Conservation (phyloP, 2,113 vertebrate genomes). For the Macroglossus sobrinus region DNA sequence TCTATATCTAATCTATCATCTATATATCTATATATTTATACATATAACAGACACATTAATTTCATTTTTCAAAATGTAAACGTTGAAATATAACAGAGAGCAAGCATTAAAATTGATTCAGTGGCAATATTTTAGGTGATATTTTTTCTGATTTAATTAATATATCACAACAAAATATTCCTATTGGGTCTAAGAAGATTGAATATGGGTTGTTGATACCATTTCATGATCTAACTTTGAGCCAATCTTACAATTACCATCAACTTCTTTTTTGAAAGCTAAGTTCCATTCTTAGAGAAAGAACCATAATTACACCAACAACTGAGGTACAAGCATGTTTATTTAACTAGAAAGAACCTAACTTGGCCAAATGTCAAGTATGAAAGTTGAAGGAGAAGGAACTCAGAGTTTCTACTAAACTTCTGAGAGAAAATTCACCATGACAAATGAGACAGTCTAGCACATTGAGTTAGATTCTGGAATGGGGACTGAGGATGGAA, state of each 20-base stretch:
- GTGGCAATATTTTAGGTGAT: neutral
- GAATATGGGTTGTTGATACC: neutral
- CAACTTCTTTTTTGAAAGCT: neutral
- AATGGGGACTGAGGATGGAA: neutral
- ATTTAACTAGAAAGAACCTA: neutral
- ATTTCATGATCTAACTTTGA: neutral
- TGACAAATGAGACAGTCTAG: neutral
- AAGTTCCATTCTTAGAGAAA: neutral
- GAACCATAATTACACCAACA: neutral
- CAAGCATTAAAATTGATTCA: neutral
- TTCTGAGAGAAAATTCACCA: neutral
- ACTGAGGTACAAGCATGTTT: neutral
- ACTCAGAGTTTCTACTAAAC: neutral
- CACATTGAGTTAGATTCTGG: neutral
- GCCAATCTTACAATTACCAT: neutral
- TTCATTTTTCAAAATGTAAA: neutral
- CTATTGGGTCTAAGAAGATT: neutral
- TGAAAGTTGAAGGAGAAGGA: neutral
- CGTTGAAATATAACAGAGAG: neutral
- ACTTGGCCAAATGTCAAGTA: neutral
- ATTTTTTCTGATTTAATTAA: conserved; percentile 17
- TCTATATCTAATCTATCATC: neutral
- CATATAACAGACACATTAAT: neutral
- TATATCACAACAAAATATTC: neutral
- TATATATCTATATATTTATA: too few species aligned